Conservation (phyloP, 2,888 invertebrate genomes). For the Amphiduros pacificus region DNA sequence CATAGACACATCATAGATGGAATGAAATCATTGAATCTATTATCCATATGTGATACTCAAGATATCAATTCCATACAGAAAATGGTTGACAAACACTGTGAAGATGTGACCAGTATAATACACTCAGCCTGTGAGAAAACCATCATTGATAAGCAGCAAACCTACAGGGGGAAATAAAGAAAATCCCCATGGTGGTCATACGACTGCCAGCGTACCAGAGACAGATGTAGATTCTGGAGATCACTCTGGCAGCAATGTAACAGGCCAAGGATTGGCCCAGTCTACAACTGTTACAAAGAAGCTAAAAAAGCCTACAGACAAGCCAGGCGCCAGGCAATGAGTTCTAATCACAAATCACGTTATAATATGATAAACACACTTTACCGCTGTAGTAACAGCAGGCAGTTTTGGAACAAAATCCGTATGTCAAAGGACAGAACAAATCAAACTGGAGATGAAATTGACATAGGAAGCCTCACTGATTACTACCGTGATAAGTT, state of each 20-base stretch:
- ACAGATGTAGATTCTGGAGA: background rate
- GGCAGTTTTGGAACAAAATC: background rate
- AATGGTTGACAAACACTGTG: background rate
- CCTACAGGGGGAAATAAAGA: background rate
- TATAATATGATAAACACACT: background rate
- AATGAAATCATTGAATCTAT: too few relatives aligned
- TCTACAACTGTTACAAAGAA: background rate
- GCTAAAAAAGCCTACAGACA: background rate
- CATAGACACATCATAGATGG: too few relatives aligned
- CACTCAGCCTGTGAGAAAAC: background rate
- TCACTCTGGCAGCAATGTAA: background rate
- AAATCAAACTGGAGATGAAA: too few relatives aligned
- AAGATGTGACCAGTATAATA: background rate
- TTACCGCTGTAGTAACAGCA: background rate
- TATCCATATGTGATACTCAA: too few relatives aligned
- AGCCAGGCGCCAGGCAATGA: background rate
- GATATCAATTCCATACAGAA: too few relatives aligned
- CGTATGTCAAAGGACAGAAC: too few relatives aligned
- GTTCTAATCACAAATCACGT: background rate
- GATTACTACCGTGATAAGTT: too few relatives aligned
- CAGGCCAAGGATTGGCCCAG: background rate
- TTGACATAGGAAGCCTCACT: background rate
- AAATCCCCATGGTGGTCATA: background rate
- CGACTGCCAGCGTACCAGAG: background rate
- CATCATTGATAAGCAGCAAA: background rate